Evolutionary conservation across 2,797 vertebrate genomes (phyloP).

Genomic region (Australoheros facetus): DNA sequence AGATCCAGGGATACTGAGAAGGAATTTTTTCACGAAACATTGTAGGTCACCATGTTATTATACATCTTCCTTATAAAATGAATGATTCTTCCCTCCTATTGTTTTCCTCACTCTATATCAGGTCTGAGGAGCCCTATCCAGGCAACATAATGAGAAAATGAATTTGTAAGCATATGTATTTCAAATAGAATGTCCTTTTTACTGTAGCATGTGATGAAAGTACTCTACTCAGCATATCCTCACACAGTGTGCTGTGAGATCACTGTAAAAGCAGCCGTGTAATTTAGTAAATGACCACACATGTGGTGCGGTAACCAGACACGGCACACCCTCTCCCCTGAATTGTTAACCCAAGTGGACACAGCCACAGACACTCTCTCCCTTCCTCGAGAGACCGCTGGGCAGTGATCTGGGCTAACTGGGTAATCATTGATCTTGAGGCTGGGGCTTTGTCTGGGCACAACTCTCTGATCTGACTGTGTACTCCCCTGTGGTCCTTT

Average conservation of each 20-base stretch:
- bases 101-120: not conserved
- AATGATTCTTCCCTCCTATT: not conserved
- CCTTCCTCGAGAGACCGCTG: conserved; percentile 64
- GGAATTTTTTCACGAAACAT: conserved; percentile 36
- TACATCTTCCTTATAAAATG: not conserved
- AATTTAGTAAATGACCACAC: conserved; percentile 63
- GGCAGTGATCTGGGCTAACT: conserved; percentile 77
- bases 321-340: conserved; percentile 60
- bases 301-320: conserved; percentile 67
- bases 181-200: not conserved
- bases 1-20: conserved; percentile 18
- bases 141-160: not conserved
- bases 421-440: conserved; percentile 79
- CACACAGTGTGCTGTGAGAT: conserved; percentile 25
- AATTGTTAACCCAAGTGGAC: conserved; percentile 75
- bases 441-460: conserved; percentile 74
- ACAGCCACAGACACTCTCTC: conserved; percentile 62
- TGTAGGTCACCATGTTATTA: conserved; percentile 43
- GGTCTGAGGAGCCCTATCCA: not conserved
- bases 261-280: conserved; percentile 39
- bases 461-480: conserved; percentile 71
- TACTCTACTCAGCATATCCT: conserved; percentile 18
- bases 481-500: conserved; percentile 68
- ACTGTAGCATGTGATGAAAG: conserved; percentile 10
- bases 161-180: not conserved